These are phyloP conservation scores for Prionailurus viverrinus DNA, from an alignment of 2,113 vertebrate species.

Conservation along the genomic window DNA sequence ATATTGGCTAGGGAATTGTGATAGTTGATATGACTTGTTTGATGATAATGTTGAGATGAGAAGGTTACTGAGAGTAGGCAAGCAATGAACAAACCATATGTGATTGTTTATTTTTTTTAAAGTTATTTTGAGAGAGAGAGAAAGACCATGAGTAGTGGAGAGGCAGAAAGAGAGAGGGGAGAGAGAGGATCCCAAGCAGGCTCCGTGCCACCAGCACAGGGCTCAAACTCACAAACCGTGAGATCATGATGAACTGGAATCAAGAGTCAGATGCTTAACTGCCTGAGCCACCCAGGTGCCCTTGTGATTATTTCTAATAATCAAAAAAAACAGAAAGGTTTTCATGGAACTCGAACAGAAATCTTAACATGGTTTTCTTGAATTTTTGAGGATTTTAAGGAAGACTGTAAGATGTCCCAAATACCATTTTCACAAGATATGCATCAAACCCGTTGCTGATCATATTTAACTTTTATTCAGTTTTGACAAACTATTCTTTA, in stretches of 20 bases:
- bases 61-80: not conserved
- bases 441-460: not conserved
- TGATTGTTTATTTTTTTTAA: too few species aligned
- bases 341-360: constrained; percentile 14
- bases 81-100: not conserved
- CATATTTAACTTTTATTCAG: not conserved
- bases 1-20: not conserved
- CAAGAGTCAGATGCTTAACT: too few species aligned
- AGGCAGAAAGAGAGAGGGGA: too few species aligned
- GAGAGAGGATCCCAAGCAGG: too few species aligned
- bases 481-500: not conserved
- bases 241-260: too few species aligned
- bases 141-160: too few species aligned
- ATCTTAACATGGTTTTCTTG: not conserved
- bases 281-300: too few species aligned
- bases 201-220: too few species aligned
- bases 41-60: not conserved
- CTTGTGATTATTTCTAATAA: not conserved
- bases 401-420: not conserved
- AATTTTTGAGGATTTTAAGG: not conserved
- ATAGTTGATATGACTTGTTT: not conserved
- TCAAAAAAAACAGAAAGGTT: not conserved
- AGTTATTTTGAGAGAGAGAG: too few species aligned
- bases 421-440: not conserved
- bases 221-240: too few species aligned